Evolutionary conservation across 2,113 vertebrate species (phyloP), one percentile per base, ranked within the genome.

Genomic region (Callipepla californica): DNA sequence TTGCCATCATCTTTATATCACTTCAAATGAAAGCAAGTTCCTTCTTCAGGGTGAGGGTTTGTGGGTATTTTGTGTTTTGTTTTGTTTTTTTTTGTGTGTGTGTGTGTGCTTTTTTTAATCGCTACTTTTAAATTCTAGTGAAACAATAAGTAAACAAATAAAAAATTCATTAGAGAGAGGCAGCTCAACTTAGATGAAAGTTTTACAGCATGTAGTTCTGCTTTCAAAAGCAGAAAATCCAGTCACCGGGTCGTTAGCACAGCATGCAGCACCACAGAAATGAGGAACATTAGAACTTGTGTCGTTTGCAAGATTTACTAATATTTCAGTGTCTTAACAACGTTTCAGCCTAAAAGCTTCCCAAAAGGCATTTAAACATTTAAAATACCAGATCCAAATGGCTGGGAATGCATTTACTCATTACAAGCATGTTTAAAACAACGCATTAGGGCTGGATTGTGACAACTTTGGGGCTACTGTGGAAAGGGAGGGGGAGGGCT

Each of bases 121-220:
- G 96, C 91, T 91, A 65, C 96, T 98, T 97, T 96, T 93, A 92
- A 93, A 97, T 97, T 96, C 88, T 75, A 80, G 90, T 81, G 94
- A 96, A 97, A 97, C 97, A 95, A 96, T 81, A 89, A 97, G 97
- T 98, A 98, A 97, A 98, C 97, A 98, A 98, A 98, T 98, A 97
- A 98, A 98, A 98, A 97, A 98, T 96, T 97, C 95, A 96, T 98
- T 97, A 98, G 97, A 96, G 95, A 96, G 93, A 95, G 94, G 94
- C 97, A 82, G 96, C 94, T 97, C 95, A 67, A 93, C 92, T 80
- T 87, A 97, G 97, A 97, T 97, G 97, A 97, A 97, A 97, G 96
- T 97, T 93, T 93, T 96, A 97, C 96, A 95, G 95, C 93, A 47
- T 44, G 70, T 72, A 96, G 96, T 86, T 96, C 47, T 15, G 95